Conservation (phyloP, 2,888 invertebrate genomes). For the Xestia c-nigrum region DNA sequence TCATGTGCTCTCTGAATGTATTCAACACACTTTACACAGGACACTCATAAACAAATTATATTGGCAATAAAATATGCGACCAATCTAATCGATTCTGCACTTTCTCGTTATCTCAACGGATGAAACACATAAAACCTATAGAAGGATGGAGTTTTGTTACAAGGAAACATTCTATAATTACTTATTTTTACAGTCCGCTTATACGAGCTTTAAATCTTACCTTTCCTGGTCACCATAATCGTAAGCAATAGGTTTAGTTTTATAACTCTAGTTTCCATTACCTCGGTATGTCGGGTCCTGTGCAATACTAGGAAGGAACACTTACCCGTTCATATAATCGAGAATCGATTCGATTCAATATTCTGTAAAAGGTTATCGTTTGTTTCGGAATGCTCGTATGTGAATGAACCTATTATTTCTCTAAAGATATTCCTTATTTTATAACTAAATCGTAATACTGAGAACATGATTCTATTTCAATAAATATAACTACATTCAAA, state of each 20-base stretch:
- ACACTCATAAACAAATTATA: constrained; percentile 40
- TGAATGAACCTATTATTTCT: constrained; percentile 53
- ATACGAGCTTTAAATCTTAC: constrained; percentile 70
- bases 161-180: constrained; percentile 63
- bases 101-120: constrained; percentile 59
- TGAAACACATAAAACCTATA: constrained; percentile 58
- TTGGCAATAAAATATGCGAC: constrained; percentile 47
- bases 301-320: constrained; percentile 73
- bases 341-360: constrained; percentile 67
- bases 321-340: constrained; percentile 71
- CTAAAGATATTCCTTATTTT: constrained; percentile 45
- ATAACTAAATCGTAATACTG: constrained; percentile 38
- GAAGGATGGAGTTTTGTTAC: constrained; percentile 63
- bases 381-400: constrained; percentile 60
- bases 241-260: constrained; percentile 75
- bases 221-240: constrained; percentile 75
- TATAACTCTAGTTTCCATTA: constrained; percentile 77
- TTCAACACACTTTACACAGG: constrained; percentile 42
- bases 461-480: constrained; percentile 53
- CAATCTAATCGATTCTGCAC: constrained; percentile 50
- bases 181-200: constrained; percentile 68
- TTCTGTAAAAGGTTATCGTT: constrained; percentile 62
- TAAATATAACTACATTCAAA: constrained; percentile 51
- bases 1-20: constrained; percentile 24
- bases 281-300: constrained; percentile 69